These are phyloP conservation scores for Parascotia fuliginaria DNA, from an alignment of 2,888 invertebrate genomes.

Conservation along the genomic window DNA sequence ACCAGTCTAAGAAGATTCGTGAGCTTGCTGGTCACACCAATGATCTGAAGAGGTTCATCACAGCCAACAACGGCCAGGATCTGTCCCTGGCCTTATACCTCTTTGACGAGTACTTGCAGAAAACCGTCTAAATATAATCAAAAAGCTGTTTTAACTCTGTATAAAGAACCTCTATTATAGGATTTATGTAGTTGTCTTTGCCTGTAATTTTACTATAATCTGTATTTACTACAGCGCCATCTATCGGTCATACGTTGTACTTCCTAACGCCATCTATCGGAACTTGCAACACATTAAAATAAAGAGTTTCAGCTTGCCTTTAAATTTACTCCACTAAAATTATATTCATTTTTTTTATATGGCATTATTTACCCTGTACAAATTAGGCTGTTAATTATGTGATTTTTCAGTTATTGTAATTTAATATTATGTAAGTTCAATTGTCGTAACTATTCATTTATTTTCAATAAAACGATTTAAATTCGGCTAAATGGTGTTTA, in stretches of 20 bases:
- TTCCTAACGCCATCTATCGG: constrained; percentile 12
- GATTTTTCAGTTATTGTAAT: constrained; percentile 41
- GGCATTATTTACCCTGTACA: constrained; percentile 36
- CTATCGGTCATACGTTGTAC: not conserved
- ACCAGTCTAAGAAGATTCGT: constrained; percentile 89
- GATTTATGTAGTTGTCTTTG: not conserved
- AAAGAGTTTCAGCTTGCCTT: constrained; percentile 12
- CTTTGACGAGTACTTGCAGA: constrained; percentile 89
- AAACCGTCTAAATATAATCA: constrained; percentile 57
- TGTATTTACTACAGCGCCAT: not conserved
- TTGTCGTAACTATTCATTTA: constrained; percentile 47
- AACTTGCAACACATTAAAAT: not conserved
- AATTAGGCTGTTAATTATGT: constrained; percentile 51
- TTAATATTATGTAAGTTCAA: constrained; percentile 25
- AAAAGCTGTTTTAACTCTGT: constrained; percentile 4
- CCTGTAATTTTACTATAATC: not conserved
- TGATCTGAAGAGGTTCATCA: constrained; percentile 89
- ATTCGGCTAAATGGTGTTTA: constrained; percentile 16
- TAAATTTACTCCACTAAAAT: constrained; percentile 34
- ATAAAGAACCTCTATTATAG: no score
- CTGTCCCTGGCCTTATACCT: constrained; percentile 89
- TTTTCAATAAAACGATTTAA: constrained; percentile 47
- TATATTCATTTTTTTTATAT: constrained; percentile 15
- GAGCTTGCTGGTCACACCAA: constrained; percentile 90
- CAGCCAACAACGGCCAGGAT: constrained; percentile 80